These are phyloP conservation scores for Mugil cephalus DNA, from an alignment of 2,113 vertebrate species.

Conservation along the genomic window DNA sequence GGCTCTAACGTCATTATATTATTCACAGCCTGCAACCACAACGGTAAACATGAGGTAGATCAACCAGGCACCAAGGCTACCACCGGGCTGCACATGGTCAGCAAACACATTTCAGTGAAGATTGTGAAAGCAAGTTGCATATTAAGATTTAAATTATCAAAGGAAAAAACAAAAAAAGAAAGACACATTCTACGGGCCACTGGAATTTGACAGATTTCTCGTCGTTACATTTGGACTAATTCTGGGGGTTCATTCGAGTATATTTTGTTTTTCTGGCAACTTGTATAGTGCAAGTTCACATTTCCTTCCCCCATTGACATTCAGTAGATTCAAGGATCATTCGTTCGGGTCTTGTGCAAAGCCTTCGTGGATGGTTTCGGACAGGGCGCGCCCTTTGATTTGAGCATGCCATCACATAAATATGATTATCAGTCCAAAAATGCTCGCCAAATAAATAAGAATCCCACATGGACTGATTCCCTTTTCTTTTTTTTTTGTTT, in stretches of 20 bases:
- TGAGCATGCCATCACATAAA: conserved; percentile 63
- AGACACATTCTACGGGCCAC: conserved; percentile 73
- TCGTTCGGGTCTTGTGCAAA: conserved; percentile 78
- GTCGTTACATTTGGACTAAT: conserved; percentile 46
- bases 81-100: conserved; percentile 68
- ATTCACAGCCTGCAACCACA: conserved; percentile 75
- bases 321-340: conserved; percentile 67
- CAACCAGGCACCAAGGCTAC: conserved; percentile 88
- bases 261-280: conserved; percentile 58
- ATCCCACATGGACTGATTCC: conserved; percentile 71
- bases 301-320: conserved; percentile 62
- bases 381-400: conserved; percentile 35
- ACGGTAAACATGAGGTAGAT: conserved; percentile 94
- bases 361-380: conserved; percentile 55
- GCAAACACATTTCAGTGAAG: conserved; percentile 84
- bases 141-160: conserved; percentile 82
- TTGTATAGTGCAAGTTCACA: conserved; percentile 81
- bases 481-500: conserved; percentile 76
- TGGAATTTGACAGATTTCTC: conserved; percentile 43
- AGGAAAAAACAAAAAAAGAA: conserved; percentile 71
- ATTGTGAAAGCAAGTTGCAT: conserved; percentile 92
- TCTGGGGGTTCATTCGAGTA: conserved; percentile 19
- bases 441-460: conserved; percentile 83
- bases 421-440: conserved; percentile 81
- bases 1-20: conserved; percentile 68